Base-by-base conservation (phyloP, 2,888 invertebrate genomes). In the Phengaris arion region DNA sequence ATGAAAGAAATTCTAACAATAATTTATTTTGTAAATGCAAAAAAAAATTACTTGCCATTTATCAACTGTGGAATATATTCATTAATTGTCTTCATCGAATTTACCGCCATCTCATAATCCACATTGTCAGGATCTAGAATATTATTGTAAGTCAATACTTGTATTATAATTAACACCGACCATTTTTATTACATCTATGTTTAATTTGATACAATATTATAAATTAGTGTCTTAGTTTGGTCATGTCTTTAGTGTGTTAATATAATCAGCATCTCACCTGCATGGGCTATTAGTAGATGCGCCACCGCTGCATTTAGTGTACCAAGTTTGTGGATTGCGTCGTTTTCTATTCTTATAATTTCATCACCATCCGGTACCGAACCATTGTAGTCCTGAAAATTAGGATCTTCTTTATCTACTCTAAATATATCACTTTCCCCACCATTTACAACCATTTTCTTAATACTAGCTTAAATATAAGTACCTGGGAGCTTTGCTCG, bases 61-160 rank as follows among this genome's bases (percentile, higher is more conserved):
- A 98, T 97, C 88, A 99, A 97, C 87, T 98, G 98, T 0, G 98
- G 98, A 80, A 99, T 94, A 80, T 98, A 97, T 82, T 97, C 97
- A 15, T 98, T 97, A 79, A 99, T 99, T 54, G 98, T 98, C 51
- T 98, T 97, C 83, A 99, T 98, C 0, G 99, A 99, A 0, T 97
- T 98, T 1, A 98, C 98, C 0, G 99, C 98, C 6, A 98, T 97
- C 52, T 97, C 96, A 82, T 98, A 98, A 86, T 99, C 99, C 0
- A 98, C 96, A 82, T 98, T 98, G 79, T 88, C 82, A 0, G 89
- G 86, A 83, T 92, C 93, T 92, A 82, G 48, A 83, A 84, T 74
- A 68, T 13, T 46, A 52, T 22, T 64, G 4, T 5, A 52, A 52
- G 4, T 12, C 1, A 22, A 52, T 52, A 22, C 22, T 22, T 7